These are phyloP conservation scores for Dicaeum eximium DNA, from an alignment of 2,113 vertebrate species.

Conservation along the genomic window DNA sequence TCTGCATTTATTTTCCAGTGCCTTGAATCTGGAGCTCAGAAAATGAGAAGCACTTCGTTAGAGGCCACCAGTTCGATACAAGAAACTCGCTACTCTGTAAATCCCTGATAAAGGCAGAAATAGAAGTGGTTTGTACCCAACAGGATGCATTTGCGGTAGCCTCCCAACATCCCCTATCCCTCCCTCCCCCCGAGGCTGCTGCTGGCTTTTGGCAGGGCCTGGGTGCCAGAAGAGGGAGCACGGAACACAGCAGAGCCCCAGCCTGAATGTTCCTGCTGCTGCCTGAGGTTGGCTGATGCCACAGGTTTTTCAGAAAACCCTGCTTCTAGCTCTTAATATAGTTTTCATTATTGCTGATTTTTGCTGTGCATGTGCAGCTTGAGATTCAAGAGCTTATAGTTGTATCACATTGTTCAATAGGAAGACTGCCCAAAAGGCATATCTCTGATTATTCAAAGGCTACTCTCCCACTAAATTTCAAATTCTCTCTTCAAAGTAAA, in stretches of 20 bases:
- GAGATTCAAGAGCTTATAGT: background rate
- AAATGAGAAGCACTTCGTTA: background rate
- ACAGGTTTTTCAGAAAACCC: background rate
- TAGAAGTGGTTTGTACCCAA: background rate
- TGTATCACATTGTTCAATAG: background rate
- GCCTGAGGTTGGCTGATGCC: background rate
- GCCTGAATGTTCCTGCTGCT: background rate
- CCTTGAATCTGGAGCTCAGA: background rate
- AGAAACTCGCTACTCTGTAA: background rate
- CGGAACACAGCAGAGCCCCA: background rate
- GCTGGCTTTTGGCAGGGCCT: background rate
- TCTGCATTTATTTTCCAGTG: background rate
- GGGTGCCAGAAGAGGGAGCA: constrained; percentile 54
- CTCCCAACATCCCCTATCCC: background rate
- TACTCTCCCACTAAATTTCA: background rate
- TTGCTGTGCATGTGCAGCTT: background rate
- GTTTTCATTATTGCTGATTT: background rate
- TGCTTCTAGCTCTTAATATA: background rate
- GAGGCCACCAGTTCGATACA: background rate
- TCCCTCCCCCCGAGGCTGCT: background rate
- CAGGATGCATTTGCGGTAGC: background rate
- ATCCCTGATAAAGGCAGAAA: background rate
- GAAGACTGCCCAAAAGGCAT: background rate
- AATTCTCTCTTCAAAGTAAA: background rate
- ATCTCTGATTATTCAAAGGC: background rate